These are phyloP conservation scores for Lerista edwardsae DNA, from an alignment of 2,797 vertebrate genomes.

Conservation along the genomic window DNA sequence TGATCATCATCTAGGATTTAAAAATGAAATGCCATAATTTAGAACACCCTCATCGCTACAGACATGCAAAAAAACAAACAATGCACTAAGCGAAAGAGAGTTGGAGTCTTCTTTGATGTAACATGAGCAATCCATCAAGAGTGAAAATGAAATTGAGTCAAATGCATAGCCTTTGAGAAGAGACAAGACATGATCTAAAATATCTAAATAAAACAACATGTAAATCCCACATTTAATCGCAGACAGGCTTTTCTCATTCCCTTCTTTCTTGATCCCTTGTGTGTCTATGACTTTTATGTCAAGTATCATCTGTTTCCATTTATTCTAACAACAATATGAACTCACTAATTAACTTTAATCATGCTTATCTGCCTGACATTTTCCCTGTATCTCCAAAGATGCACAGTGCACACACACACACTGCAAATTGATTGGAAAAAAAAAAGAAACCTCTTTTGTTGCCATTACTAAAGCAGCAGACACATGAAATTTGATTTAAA, in stretches of 20 bases:
- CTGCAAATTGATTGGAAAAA: slow-evolving; percentile 39
- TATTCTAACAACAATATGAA: slow-evolving; percentile 48
- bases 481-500: slow-evolving; percentile 53
- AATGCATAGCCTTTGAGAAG: slow-evolving; percentile 53
- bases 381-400: slow-evolving; percentile 56
- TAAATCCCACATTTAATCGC: slow-evolving; percentile 47
- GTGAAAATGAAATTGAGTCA: slow-evolving; percentile 50
- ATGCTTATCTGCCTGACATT: slow-evolving; percentile 55
- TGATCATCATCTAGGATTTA: slow-evolving; percentile 12
- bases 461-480: slow-evolving; percentile 49
- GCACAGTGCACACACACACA: slow-evolving; percentile 36
- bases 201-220: slow-evolving; percentile 53
- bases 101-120: slow-evolving; percentile 47
- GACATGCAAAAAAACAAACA: slow-evolving; percentile 52
- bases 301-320: slow-evolving; percentile 60
- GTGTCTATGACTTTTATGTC: slow-evolving; percentile 59
- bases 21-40: slow-evolving; percentile 47
- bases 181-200: slow-evolving; percentile 60
- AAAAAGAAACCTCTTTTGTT: slow-evolving; percentile 37
- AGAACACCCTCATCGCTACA: slow-evolving; percentile 13
- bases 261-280: slow-evolving; percentile 54
- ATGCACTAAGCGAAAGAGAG: slow-evolving; percentile 39
- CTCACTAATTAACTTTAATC: slow-evolving; percentile 67
- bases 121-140: slow-evolving; percentile 53
- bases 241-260: slow-evolving; percentile 35